Conservation (phyloP, 2,113 vertebrate genomes). For the Platysteira castanea region DNA sequence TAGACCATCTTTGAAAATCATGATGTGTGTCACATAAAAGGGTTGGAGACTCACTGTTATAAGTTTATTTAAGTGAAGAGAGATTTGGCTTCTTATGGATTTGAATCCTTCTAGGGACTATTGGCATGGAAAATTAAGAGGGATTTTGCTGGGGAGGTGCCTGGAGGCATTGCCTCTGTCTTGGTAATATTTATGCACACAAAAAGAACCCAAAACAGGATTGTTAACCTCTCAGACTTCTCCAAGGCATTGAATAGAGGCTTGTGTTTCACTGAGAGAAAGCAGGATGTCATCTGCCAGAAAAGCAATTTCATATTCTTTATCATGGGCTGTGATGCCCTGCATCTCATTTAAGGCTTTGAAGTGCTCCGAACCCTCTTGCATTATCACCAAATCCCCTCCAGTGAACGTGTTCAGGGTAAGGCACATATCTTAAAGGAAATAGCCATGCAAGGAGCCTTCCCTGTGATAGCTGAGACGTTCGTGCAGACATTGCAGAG, state of each 20-base stretch:
- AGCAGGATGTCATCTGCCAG: constrained; percentile 55
- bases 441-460: not conserved
- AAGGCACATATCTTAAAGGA: not conserved
- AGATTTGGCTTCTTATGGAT: constrained; percentile 25
- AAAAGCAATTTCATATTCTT: constrained; percentile 53
- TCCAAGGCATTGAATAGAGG: constrained; percentile 20
- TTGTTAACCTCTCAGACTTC: not conserved
- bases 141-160: constrained; percentile 37
- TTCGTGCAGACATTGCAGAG: constrained; percentile 19
- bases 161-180: constrained; percentile 17
- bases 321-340: not conserved
- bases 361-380: not conserved
- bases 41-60: constrained; percentile 31
- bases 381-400: constrained; percentile 1
- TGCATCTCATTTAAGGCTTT: constrained; percentile 58
- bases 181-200: constrained; percentile 5
- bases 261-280: constrained; percentile 55
- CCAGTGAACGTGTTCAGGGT: not conserved
- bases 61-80: constrained; percentile 52
- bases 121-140: constrained; percentile 30
- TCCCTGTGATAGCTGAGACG: constrained; percentile 17
- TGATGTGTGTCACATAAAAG: constrained; percentile 47
- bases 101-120: constrained; percentile 8
- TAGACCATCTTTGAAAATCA: constrained; percentile 38
- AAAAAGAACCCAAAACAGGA: constrained; percentile 6